These are phyloP conservation scores for Thalassarche chlororhynchos DNA, from an alignment of 2,113 vertebrate species.

Conservation along the genomic window DNA sequence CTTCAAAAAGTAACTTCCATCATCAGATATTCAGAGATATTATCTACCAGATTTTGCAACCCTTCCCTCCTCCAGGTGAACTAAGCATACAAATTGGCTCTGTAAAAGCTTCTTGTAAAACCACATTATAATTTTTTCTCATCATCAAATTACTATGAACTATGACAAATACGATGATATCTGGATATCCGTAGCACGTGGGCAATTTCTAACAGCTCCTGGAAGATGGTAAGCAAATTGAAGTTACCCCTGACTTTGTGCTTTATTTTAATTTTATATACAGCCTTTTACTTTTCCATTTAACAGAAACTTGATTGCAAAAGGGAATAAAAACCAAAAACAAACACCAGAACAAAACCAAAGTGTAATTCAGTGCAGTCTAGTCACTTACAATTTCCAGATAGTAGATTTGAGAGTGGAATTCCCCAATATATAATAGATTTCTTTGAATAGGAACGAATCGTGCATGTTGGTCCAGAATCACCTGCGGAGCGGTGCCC, in stretches of 20 bases:
- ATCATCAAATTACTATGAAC: not conserved
- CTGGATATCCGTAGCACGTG: not conserved
- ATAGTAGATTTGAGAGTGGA: no score
- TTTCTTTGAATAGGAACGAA: not conserved
- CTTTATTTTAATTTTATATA: not conserved
- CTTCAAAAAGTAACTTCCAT: not conserved
- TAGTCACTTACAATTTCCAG: not conserved
- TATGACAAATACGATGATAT: not conserved
- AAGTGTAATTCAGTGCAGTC: not conserved
- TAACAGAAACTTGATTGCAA: not conserved
- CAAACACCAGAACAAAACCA: not conserved
- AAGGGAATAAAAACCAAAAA: not conserved
- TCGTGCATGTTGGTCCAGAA: accelerated
- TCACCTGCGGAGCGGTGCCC: not conserved
- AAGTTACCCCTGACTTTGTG: not conserved
- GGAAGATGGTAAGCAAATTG: not conserved
- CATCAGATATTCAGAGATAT: not conserved
- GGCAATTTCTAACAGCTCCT: not conserved
- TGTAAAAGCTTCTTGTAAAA: not conserved
- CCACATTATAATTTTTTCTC: not conserved
- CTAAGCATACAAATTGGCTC: not conserved
- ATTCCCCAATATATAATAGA: not conserved
- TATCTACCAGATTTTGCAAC: not conserved
- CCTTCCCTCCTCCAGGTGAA: not conserved
- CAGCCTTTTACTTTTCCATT: not conserved